phyloP scores from a whole-genome alignment of 2,888 invertebrate genomes.

The Sesamia inferens region DNA sequence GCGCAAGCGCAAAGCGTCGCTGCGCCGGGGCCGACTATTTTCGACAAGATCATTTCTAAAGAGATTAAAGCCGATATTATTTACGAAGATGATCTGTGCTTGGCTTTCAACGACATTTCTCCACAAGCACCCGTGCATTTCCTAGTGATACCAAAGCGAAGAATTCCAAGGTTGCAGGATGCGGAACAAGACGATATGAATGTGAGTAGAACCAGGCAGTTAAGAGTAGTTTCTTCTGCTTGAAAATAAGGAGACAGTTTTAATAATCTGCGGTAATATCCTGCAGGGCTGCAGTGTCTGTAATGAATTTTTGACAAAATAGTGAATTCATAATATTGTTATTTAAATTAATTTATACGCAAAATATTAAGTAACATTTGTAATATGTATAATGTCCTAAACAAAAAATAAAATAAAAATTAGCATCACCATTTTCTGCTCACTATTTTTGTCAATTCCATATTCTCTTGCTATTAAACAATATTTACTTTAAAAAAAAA shows the following conservation, averaged over 20 bases:
- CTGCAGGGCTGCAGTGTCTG: too few relatives aligned
- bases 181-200: slow-evolving; percentile 90
- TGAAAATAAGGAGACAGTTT: slow-evolving; percentile 28
- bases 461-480: not conserved
- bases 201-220: slow-evolving; percentile 75
- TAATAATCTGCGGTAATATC: not conserved
- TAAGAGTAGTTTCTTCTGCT: slow-evolving; percentile 14
- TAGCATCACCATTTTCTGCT: not conserved
- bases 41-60: slow-evolving; percentile 93
- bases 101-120: slow-evolving; percentile 94
- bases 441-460: not conserved
- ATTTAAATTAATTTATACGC: too few relatives aligned
- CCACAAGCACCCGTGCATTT: slow-evolving; percentile 96
- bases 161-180: slow-evolving; percentile 92
- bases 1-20: slow-evolving; percentile 81
- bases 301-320: not conserved
- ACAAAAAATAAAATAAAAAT: not conserved
- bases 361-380: too few relatives aligned
- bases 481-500: not conserved
- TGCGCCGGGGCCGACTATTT: slow-evolving; percentile 91
- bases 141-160: slow-evolving; percentile 94
- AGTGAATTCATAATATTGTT: not conserved
- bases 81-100: slow-evolving; percentile 94
- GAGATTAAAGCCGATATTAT: slow-evolving; percentile 95
- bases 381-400: too few relatives aligned